Evolutionary conservation across 2,113 vertebrate genomes (phyloP), one percentile per base, ranked within the genome.

Genomic region (Spilogale gracilis): DNA sequence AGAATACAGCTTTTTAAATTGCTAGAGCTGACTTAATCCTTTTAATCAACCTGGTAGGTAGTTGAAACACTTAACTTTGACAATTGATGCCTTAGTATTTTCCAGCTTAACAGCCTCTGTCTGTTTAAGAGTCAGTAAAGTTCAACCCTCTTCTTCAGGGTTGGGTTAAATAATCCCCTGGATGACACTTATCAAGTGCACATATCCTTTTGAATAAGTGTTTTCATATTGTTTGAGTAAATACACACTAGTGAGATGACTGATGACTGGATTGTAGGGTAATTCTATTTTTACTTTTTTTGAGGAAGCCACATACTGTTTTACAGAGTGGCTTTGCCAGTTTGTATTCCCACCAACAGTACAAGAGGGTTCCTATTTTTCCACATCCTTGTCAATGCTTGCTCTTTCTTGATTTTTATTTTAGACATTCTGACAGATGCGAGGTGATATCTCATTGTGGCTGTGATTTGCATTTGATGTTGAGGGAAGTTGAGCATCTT

Each of bases 1-100:
- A 87, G 48, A 88, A 74, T 63, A 54, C 7, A 45, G 56, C 30
- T 91, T 84, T 94, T 88, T 43, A 85, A 94, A 71, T 88, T 95
- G 60, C 52, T 94, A 89, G 23, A 90, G 11, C 7, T 82, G 79
- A 84, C 52, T 56, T 63, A n/a, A 84, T 94, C 50, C 20, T 87
- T 83, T 32, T 93, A 14, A 52, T 87, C n/a, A 67, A 2, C 43
- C 23, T 81, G 48, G 3, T 23, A 69, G 14, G 27, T 74, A 88
- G 80, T 38, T 56, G 23, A n/a, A 67, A 76, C 84, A 69, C 17
- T 83, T 56, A 78, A 94, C 78, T 2, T 58, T 89, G 67, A 76
- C 9, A 54, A 3, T 50, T 61, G n/a, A 45, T 78, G 60, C 18
- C 25, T 89, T 58, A 25, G 3, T 56, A 21, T 73, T 81, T 85